A percentile compares a stretch with the other conserved stretches of the same genome.
Evolutionary conservation across 2,888 invertebrate species (phyloP).

Genomic region (Papilio gigon): DNA sequence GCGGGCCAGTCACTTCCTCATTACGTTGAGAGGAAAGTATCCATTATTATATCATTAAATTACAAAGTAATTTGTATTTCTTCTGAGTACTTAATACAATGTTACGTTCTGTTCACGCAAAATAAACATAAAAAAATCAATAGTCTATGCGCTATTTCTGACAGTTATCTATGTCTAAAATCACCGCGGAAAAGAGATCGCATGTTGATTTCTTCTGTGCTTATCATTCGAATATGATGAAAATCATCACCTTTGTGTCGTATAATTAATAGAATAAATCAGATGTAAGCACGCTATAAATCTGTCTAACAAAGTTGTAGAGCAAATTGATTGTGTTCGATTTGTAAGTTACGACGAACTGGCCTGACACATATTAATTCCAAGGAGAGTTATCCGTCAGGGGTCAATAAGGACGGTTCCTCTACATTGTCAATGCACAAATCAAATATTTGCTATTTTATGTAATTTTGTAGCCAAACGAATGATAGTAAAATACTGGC

Average conservation of each 20-base stretch:
- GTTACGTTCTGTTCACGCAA: too few species aligned
- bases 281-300: constrained; percentile 9
- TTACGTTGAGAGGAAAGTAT: background rate
- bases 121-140: too few species aligned
- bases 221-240: background rate
- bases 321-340: constrained; percentile 14
- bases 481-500: background rate
- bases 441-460: background rate
- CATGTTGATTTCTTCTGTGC: too few species aligned
- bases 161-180: too few species aligned
- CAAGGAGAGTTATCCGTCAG: constrained; percentile 10
- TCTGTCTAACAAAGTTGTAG: constrained; percentile 17
- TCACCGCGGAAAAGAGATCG: too few species aligned
- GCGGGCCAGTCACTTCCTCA: background rate
- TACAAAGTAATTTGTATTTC: too few species aligned
- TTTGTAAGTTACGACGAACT: constrained; percentile 14
- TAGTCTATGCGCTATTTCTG: too few species aligned
- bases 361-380: constrained; percentile 22
- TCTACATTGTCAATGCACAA: constrained; percentile 1
- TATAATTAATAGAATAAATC: background rate
- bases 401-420: constrained; percentile 11
- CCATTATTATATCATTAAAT: background rate
- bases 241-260: background rate
- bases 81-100: too few species aligned
- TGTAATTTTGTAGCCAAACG: background rate